Base-by-base conservation (phyloP, 2,797 vertebrate genomes). In the Dicrostonyx torquatus region DNA sequence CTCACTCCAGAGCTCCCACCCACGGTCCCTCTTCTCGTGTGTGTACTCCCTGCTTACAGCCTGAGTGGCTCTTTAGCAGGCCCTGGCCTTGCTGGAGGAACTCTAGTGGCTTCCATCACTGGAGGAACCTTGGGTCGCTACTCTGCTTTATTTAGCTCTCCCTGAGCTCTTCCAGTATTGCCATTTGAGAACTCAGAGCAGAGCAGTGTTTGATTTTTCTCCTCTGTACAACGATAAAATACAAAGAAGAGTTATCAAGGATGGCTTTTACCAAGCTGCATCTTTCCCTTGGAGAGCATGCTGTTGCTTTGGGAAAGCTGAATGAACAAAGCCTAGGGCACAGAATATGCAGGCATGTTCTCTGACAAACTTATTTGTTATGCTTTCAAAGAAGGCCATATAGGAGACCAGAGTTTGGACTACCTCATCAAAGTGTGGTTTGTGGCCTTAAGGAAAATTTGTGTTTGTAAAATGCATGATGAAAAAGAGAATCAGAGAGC, bases 301-400 rank as follows among this genome's bases (percentile, higher is more conserved):
- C 79, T 78, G 29, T 83, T 72, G 43, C 3, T 83, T 9, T 64
- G 48, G 70, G 80, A 31, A 91, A 78, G 2, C 6, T 64, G 60
- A 90, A 86, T 29, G 70, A 82, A 72, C 22, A 72, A 40, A 93
- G 14, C 55, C 85, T 20, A 70, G 66, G 45, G 62, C 11, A 58
- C 7, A 87, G 22, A 37, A 50, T 58, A 50, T 11, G 15, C 13
- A 76, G 17, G 53, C 26, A 43, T 43, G 13, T 94, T 90, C 34
- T 92, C 87, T 89, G 76, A 85, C 22, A 48, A 78, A 91, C 64
- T 79, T 82, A 79, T 43, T 76, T 92, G 64, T 4, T 68, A 78
- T 66, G 88, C 43, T 83, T 72, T 2, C 62, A 45, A 76, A 48
- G 77, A 92, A 60, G 24, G 40, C 4, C n/a, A 79, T 78, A 68